These are phyloP conservation scores for Euleptes europaea DNA, from an alignment of 2,113 vertebrate genomes.

Conservation along the genomic window DNA sequence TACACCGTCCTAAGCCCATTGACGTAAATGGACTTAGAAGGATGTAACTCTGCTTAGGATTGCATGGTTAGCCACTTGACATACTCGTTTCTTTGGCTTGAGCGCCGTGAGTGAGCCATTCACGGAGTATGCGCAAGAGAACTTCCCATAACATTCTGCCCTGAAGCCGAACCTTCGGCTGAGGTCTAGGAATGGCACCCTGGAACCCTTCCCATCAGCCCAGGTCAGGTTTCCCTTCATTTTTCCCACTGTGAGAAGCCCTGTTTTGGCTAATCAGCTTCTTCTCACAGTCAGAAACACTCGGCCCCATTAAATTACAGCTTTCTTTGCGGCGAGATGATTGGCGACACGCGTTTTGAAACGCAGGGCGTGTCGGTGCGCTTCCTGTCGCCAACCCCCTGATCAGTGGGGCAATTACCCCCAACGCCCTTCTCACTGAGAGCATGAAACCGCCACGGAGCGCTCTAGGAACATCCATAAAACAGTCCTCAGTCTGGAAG, in stretches of 20 bases:
- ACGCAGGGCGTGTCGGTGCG: neutral
- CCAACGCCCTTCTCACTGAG: neutral
- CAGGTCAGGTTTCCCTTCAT: constrained; percentile 29
- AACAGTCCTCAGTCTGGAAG: too few species aligned
- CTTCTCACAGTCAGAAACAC: neutral
- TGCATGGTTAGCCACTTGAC: neutral
- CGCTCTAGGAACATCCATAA: too few species aligned
- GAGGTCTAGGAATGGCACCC: neutral
- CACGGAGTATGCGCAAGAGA: neutral
- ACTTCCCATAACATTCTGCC: neutral
- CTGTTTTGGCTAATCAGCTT: neutral
- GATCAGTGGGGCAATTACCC: neutral
- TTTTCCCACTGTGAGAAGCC: neutral
- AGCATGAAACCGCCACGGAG: neutral
- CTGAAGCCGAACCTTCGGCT: neutral
- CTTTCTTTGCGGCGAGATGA: neutral
- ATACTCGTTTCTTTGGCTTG: neutral
- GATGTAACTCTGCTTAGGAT: neutral
- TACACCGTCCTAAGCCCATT: neutral
- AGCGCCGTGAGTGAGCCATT: neutral
- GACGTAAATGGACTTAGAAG: too few species aligned
- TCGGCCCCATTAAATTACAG: neutral
- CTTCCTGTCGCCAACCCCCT: neutral
- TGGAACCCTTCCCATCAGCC: neutral
- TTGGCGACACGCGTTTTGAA: neutral